Conservation (phyloP, 2,888 invertebrate species). For the Oxycera nigricornis region DNA sequence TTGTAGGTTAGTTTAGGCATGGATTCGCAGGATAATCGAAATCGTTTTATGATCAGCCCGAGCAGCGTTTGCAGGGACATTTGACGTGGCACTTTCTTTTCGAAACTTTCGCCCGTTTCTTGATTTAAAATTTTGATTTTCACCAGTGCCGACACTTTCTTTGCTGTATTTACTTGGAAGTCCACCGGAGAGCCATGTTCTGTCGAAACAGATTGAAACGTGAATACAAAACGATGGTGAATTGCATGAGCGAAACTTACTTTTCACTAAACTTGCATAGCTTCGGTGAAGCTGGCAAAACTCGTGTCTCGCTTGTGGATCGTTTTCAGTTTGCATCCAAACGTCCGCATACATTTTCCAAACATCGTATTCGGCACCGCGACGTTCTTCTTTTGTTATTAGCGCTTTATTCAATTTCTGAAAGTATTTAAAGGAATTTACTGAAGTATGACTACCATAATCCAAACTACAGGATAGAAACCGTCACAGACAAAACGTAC, state of each 20-base stretch:
- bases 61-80: constrained; percentile 85
- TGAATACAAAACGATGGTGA: background rate
- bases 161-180: constrained; percentile 68
- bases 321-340: constrained; percentile 69
- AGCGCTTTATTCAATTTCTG: constrained; percentile 71
- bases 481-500: background rate
- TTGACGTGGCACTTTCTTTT: constrained; percentile 76
- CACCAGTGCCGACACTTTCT: constrained; percentile 75
- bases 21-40: constrained; percentile 64
- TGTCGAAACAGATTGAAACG: constrained; percentile 60
- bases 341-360: constrained; percentile 80
- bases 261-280: constrained; percentile 74
- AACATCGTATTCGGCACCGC: constrained; percentile 91
- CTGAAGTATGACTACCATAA: background rate
- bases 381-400: constrained; percentile 73
- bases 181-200: constrained; percentile 86
- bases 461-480: background rate
- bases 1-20: constrained; percentile 61
- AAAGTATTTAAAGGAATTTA: background rate
- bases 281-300: constrained; percentile 78
- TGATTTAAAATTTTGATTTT: constrained; percentile 66
- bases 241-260: constrained; percentile 64
- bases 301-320: constrained; percentile 60
- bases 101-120: constrained; percentile 63
- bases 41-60: constrained; percentile 79